A percentile compares a stretch with the other conserved stretches of the same genome.
Evolutionary conservation across 2,888 invertebrate genomes (phyloP).

Genomic region (Rhopalosiphum nymphaeae): DNA sequence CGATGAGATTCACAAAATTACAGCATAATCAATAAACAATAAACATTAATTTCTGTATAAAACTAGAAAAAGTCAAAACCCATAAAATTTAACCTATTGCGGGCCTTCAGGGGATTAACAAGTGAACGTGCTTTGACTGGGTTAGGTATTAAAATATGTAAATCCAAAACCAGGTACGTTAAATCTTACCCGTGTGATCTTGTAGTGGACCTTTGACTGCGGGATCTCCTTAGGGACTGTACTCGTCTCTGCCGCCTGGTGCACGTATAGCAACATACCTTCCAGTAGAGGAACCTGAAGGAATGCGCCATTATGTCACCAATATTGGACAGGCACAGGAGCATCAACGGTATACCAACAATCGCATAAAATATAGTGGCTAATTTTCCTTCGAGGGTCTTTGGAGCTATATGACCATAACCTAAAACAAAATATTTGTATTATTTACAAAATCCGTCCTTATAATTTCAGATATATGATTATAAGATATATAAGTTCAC

Average conservation of each 20-base stretch:
- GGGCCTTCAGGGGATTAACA: neutral
- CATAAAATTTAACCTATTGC: neutral
- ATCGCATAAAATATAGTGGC: constrained; percentile 97
- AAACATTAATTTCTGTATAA: neutral
- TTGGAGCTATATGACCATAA: constrained; percentile 95
- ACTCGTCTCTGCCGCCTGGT: constrained; percentile 81
- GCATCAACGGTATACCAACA: constrained; percentile 93
- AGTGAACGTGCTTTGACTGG: constrained; percentile 24
- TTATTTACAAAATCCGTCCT: neutral
- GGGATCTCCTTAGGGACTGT: constrained; percentile 71
- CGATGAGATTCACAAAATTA: neutral
- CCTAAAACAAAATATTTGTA: constrained; percentile 74
- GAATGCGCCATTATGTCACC: constrained; percentile 95
- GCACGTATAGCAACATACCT: constrained; percentile 90
- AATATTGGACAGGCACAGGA: constrained; percentile 92
- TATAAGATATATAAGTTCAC: neutral
- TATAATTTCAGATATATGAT: neutral
- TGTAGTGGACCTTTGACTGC: constrained; percentile 70
- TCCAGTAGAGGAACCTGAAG: constrained; percentile 94
- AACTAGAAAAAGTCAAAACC: neutral
- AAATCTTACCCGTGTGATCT: constrained; percentile 69
- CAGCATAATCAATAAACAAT: neutral
- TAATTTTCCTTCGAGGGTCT: constrained; percentile 93
- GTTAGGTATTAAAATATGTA: constrained; percentile 4
- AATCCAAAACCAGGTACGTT: neutral